Evolutionary conservation across 2,888 invertebrate genomes (phyloP).

Genomic region (Chaetogeoica ovagalla): DNA sequence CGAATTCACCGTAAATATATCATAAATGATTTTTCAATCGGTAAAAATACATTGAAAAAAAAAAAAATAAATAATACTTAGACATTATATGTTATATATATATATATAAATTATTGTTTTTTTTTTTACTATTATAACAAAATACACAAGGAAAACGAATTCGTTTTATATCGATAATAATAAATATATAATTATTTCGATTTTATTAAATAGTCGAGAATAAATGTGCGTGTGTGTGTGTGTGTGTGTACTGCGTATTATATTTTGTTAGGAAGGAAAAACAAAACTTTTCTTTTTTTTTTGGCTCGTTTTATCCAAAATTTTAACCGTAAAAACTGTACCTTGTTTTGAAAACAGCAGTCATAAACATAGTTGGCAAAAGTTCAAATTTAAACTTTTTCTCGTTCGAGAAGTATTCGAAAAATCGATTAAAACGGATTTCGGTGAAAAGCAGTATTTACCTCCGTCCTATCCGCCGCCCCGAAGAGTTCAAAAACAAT

Average conservation of each 20-base stretch:
- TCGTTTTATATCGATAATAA: too few relatives aligned
- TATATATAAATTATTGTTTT: too few relatives aligned
- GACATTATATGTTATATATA: too few relatives aligned
- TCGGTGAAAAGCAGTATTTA: neutral
- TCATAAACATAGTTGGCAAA: slow-evolving; percentile 32
- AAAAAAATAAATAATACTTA: too few relatives aligned
- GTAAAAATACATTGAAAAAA: too few relatives aligned
- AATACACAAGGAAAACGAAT: too few relatives aligned
- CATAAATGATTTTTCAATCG: neutral
- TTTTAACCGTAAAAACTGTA: slow-evolving; percentile 1
- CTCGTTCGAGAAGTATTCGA: slow-evolving; percentile 28
- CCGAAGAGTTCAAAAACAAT: slow-evolving; percentile 3
- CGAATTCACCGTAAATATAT: neutral
- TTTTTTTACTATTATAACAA: too few relatives aligned
- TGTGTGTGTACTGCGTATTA: too few relatives aligned
- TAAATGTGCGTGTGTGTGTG: too few relatives aligned
- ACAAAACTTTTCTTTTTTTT: slow-evolving; percentile 23
- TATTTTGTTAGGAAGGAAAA: neutral
- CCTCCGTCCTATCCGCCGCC: neutral
- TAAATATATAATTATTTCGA: too few relatives aligned
- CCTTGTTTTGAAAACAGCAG: slow-evolving; percentile 17
- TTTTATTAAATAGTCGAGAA: neutral
- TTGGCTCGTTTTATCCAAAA: neutral
- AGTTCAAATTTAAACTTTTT: slow-evolving; percentile 34
- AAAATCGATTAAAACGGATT: slow-evolving; percentile 40